Conservation (phyloP, 2,113 vertebrate genomes). For the Crotalus viridis region DNA sequence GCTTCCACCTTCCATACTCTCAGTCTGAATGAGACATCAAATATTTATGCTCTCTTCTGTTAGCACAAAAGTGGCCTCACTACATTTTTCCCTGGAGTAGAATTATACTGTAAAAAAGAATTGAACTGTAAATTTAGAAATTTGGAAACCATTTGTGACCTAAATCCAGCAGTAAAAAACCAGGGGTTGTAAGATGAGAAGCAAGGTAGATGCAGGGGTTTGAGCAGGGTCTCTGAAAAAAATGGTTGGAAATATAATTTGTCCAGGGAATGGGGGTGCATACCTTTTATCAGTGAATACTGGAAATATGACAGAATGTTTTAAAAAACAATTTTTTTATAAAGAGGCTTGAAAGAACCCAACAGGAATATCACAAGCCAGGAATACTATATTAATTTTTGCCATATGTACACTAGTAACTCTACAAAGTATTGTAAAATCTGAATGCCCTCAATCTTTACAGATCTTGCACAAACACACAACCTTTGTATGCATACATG, state of each 20-base stretch:
- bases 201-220: neutral
- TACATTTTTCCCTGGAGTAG: constrained; percentile 13
- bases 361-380: neutral
- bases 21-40: constrained; percentile 35
- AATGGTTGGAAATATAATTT: constrained; percentile 28
- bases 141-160: constrained; percentile 36
- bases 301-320: neutral
- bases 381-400: neutral
- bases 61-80: constrained; percentile 42
- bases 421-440: neutral
- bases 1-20: neutral
- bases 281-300: neutral
- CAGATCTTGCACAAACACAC: neutral
- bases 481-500: neutral
- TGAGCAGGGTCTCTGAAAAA: constrained; percentile 10
- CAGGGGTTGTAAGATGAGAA: constrained; percentile 37
- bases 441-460: neutral
- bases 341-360: neutral
- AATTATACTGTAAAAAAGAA: neutral
- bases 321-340: neutral
- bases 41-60: constrained; percentile 49
- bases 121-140: neutral
- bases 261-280: neutral
- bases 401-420: neutral
- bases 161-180: constrained; percentile 44